phyloP scores from a whole-genome alignment of 2,797 vertebrate species.

The Micromesistius poutassou region DNA sequence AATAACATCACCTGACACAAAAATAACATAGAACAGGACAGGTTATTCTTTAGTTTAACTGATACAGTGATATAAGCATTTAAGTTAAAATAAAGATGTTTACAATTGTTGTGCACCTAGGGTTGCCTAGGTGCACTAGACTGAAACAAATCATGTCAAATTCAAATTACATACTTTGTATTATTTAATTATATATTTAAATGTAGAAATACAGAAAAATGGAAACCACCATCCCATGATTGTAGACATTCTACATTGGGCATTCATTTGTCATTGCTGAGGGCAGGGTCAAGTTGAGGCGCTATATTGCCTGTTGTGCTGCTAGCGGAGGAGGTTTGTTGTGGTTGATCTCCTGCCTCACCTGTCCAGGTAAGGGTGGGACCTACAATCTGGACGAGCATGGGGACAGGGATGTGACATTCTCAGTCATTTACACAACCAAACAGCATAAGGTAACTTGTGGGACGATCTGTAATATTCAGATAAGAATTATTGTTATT shows the following conservation, averaged over 20 bases:
- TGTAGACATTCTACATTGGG: neutral
- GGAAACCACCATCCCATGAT: neutral
- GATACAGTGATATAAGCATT: neutral
- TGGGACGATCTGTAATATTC: too few relatives aligned
- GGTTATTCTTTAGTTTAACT: neutral
- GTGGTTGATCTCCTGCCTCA: neutral
- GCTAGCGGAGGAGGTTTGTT: neutral
- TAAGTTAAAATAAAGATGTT: too few relatives aligned
- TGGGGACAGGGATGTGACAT: conserved; percentile 83
- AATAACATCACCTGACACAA: neutral
- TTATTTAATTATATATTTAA: neutral
- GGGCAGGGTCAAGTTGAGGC: neutral
- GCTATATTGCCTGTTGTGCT: neutral
- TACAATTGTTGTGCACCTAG: too few relatives aligned
- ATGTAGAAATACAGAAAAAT: neutral
- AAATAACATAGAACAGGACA: neutral
- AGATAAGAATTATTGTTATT: neutral
- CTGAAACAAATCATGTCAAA: neutral
- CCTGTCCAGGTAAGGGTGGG: conserved; percentile 72
- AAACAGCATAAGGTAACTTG: conserved; percentile 68
- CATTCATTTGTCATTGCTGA: neutral
- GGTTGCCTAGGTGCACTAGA: neutral
- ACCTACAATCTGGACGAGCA: conserved; percentile 77
- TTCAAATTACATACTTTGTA: neutral
- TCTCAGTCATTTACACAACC: conserved; percentile 82